phyloP scores from a whole-genome alignment of 2,888 invertebrate species.

The Dastarcus helophoroides region DNA sequence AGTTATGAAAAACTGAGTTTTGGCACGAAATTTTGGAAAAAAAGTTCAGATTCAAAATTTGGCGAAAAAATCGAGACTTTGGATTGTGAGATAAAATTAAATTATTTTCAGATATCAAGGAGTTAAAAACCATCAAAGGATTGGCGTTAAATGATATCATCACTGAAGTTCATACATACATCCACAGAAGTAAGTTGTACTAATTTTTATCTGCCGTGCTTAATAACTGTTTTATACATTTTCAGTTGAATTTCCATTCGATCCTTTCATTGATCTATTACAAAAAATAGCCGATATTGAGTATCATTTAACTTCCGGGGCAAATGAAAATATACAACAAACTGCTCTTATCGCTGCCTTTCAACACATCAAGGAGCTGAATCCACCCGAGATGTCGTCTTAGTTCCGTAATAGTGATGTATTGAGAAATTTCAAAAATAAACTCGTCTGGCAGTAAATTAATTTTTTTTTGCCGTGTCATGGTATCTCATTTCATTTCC shows the following conservation, averaged over 20 bases:
- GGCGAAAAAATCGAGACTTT: too few species aligned
- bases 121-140: constrained; percentile 79
- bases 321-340: constrained; percentile 83
- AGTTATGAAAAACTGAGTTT: too few species aligned
- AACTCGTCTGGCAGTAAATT: too few species aligned
- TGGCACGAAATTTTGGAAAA: too few species aligned
- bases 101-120: constrained; percentile 59
- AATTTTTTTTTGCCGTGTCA: too few species aligned
- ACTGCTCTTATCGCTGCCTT: constrained; percentile 84
- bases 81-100: too few species aligned
- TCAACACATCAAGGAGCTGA: constrained; percentile 57
- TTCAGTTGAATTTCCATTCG: constrained; percentile 78
- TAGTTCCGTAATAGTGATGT: too few species aligned
- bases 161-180: constrained; percentile 74
- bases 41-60: too few species aligned
- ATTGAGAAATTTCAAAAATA: too few species aligned
- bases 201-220: constrained; percentile 5
- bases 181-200: constrained; percentile 68
- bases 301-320: constrained; percentile 71
- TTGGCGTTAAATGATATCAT: constrained; percentile 88
- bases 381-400: too few species aligned
- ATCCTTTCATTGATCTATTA: constrained; percentile 64
- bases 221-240: constrained; percentile 18
- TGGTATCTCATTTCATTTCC: too few species aligned
- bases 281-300: constrained; percentile 87